Evolutionary conservation across 1,140 invertebrate genomes (phyloP), one percentile per base, ranked within the genome.

Genomic region (Drosophila arawakana): DNA sequence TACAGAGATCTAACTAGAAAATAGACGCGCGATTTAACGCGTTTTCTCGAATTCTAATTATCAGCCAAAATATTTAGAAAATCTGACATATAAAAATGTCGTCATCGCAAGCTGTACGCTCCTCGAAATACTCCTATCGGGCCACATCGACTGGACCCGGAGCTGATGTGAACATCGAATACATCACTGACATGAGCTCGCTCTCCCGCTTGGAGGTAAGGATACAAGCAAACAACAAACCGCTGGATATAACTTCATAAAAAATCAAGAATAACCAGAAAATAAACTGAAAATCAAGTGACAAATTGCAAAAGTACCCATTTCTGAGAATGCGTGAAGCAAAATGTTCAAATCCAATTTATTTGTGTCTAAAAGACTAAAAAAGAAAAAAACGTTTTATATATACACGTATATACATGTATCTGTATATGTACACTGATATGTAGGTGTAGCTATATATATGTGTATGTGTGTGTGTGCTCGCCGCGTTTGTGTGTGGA

Each of bases 111-210:
- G 94, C 96, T 92, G 95, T 96, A 89, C 97, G 96, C 94, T 95
- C 95, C 83, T 97, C 96, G 92, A 98, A 97, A 94, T 98, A 98
- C 94, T 95, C 95, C 84, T 98, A 98, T 94, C 95, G 96, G 92
- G 91, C 91, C 78, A 92, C 90, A 44, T 96, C 96, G 88, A 95
- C 94, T 84, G 96, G 96, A 85, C 95, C 95, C 91, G 96, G 96
- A 82, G 96, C 97, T 92, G 97, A 98, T 94, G 96, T 98, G 93
- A 97, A 96, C 95, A 97, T 98, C 94, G 97, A 98, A 94, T 98
- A 98, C 94, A 96, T 95, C 93, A 95, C 97, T 93, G 97, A 98
- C 94, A 94, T 98, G 93, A 97, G 96, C 93, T 96, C 97, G 93
- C 95, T 98, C 93, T 96, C 97, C 93, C 96, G 97, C 93, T 95